Base-by-base conservation (phyloP, 2,113 vertebrate genomes). In the Paracanthobrama guichenoti region DNA sequence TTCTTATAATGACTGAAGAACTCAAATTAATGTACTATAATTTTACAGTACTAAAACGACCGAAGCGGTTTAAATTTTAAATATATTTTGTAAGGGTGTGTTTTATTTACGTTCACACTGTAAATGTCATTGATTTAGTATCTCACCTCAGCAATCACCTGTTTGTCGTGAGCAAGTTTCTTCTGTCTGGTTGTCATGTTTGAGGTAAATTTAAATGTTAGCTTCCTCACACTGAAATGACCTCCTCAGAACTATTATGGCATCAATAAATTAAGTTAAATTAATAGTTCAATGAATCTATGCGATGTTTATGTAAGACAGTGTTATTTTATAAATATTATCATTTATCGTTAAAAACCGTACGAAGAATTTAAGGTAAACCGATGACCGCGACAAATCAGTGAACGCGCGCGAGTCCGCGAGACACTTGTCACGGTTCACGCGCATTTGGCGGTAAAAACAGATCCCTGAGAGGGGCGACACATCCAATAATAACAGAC, bases 71-170 rank as follows among this genome's bases (percentile, higher is more conserved):
- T 66, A 1, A 66, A 66, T 9, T n/a, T n/a, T n/a, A n/a, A n/a
- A n/a, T n/a, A n/a, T n/a, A n/a, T n/a, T n/a, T n/a, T n/a, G n/a
- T n/a, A n/a, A n/a, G n/a, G n/a, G 35, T 35, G 35, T 39, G 39
- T 1, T 74, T 74, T 48, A 73, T 66, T 28, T 66, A 72, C 11
- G 6, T 50, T 28, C 6, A 18, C 24, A 53, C 3, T 31, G 4
- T 69, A 26, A 12, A 18, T 20, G 9, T 82, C 1, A 3, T 50
- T 50, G 4, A 4, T 42, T 81, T 28, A 3, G 5, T 60, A n/a
- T 50, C 77, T 85, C 67, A 89, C 89, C 88, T 87, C 87, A 67
- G 62, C 85, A 60, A 55, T 62, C 42, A 84, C 82, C 24, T 84
- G 67, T 35, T 81, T 86, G 13, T 73, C 16, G 67, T 76, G 74